Evolutionary conservation across 2,888 invertebrate genomes (phyloP), one percentile per base, ranked within the genome.

Genomic region (Andricus curvator): DNA sequence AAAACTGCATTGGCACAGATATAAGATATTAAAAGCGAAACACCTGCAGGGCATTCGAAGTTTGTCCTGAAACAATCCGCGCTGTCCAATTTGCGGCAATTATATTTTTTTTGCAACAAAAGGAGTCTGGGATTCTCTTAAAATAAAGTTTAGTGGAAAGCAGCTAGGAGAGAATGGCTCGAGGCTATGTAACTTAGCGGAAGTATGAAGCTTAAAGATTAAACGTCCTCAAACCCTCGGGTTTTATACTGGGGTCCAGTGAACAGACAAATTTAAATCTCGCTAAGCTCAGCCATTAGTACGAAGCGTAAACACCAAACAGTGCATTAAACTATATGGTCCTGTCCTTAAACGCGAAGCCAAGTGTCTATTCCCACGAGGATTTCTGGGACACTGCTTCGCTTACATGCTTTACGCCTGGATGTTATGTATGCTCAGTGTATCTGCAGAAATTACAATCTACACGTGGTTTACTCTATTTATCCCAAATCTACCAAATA

Each of bases 341-440:
- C 84, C 80, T 85, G 84, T 87, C 87, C 90, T 89, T 88, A 89
- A 90, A 89, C 86, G 88, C 86, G 87, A 89, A 90, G 89, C 90
- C 91, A 90, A 90, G 91, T 92, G 92, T 90, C 88, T 85, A 86
- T 90, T 92, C 92, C 92, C 92, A 92, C 92, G 92, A 87, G 91
- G 92, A 92, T 92, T 90, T 89, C 84, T 81, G 79, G 81, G 29
- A 74, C 74, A 74, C 74, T 74, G 74, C n/a, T 74, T 37, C 56
- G 56, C 74, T 74, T 74, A 60, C 74, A 74, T 56, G 74, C 74
- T 74, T 74, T 51, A 74, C 74, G 74, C 56, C 56, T 74, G 56
- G 29, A 70, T 74, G 70, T 51, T 70, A 33, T 51, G 74, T 60
- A 74, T 56, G 15, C 74, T 74, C 33, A 51, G 11, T 56, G 20